Conservation (phyloP, 2,113 vertebrate genomes). For the Elephas maximus region DNA sequence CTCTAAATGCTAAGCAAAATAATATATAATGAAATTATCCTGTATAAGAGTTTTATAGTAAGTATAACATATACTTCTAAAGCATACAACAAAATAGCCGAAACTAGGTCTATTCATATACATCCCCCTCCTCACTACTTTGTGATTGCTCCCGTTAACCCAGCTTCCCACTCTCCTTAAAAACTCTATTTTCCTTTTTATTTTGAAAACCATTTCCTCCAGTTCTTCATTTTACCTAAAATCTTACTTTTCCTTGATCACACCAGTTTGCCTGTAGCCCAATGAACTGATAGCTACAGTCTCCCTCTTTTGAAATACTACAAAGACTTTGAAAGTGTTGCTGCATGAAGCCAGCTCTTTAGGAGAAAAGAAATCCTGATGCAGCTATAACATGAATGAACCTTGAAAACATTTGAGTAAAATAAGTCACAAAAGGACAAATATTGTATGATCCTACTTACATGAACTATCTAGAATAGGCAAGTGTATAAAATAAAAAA, state of each 20-base stretch:
- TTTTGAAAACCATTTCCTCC: not conserved
- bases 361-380: no score
- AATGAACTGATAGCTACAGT: not conserved
- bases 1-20: not conserved
- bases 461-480: no score
- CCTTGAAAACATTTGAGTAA: no score
- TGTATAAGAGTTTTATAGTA: not conserved
- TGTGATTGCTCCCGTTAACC: not conserved
- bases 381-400: no score
- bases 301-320: not conserved
- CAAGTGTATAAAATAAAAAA: no score
- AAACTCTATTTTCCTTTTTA: not conserved
- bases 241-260: not conserved
- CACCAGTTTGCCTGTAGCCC: not conserved
- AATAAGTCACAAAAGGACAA: no score
- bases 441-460: no score
- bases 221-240: not conserved
- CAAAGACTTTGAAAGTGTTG: not conserved
- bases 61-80: not conserved
- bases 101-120: not conserved
- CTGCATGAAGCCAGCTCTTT: not conserved
- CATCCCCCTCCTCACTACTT: not conserved
- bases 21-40: not conserved
- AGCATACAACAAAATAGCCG: not conserved
- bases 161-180: not conserved